Evolutionary conservation across 2,797 vertebrate species (phyloP).

Genomic region (Pampus argenteus): DNA sequence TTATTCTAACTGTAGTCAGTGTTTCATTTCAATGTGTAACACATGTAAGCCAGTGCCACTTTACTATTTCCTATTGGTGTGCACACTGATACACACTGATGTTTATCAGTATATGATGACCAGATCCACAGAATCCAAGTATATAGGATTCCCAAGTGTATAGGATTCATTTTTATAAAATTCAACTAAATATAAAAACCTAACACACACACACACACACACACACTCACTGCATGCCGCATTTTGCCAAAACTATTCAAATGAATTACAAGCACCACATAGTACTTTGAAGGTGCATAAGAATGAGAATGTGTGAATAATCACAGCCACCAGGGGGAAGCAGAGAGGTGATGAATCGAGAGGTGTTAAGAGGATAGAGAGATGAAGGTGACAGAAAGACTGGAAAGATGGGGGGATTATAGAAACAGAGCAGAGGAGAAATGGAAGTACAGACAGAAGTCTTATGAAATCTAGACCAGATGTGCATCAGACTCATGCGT

Average conservation of each 20-base stretch:
- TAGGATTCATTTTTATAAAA: too few relatives aligned
- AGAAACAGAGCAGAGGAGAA: conserved; percentile 53
- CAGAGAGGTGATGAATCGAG: conserved; percentile 77
- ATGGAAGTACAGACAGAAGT: conserved; percentile 44
- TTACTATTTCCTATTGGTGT: background rate
- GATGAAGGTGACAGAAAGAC: conserved; percentile 80
- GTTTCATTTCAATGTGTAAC: conserved; percentile 29
- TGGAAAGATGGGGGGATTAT: conserved; percentile 67
- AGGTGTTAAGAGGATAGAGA: conserved; percentile 76
- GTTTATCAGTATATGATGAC: conserved; percentile 14
- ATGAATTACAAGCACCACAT: conserved; percentile 70
- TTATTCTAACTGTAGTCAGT: conserved; percentile 43
- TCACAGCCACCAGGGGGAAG: conserved; percentile 79
- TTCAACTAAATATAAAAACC: conserved; percentile 16
- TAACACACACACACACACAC: conserved; percentile 1
- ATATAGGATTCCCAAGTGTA: too few relatives aligned
- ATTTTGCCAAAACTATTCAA: conserved; percentile 68
- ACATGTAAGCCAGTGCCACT: conserved; percentile 16
- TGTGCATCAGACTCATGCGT: conserved; percentile 45
- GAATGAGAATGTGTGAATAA: conserved; percentile 71
- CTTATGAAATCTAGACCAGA: conserved; percentile 48
- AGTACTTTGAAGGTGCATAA: conserved; percentile 61
- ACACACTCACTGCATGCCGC: conserved; percentile 39
- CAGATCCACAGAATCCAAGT: conserved; percentile 1
- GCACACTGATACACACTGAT: conserved; percentile 1